Base-by-base conservation (phyloP, 2,888 invertebrate genomes). In the Panzeria rudis region DNA sequence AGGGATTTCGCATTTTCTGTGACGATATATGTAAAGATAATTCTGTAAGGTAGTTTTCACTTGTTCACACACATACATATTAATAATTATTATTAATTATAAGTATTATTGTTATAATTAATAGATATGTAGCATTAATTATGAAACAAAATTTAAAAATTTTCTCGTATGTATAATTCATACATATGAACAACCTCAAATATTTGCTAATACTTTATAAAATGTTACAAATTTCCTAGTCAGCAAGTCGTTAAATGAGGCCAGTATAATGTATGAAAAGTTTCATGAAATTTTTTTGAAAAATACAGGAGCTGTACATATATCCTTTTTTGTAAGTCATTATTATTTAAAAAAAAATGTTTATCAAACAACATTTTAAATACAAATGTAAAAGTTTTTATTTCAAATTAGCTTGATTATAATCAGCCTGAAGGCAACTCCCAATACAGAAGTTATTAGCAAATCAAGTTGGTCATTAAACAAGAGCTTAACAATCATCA, bases 101-200 rank as follows among this genome's bases (percentile, higher is more conserved):
- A 56, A 68, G 23, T 82, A 50, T 64, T 77, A 59, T 77, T 77
- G 56, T 23, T 66, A 61, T 73, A 73, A 80, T 68, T 73, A 81
- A 69, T 75, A 69, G 59, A 52, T 54, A 41, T 69, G 61, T 54
- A 17, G 11, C 5, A 35, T 59, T 59, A 35, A 35, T 35, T 17
- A 59, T 35, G 4, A 32, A 59, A 35, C 29, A 56, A 15, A 56
- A n/a, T 29, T 56, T 15, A 4, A 8, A 29, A 56, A n/a, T 9
- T 50, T 50, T 20, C 17, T 8, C n/a, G 7, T n/a, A n/a, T n/a
- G n/a, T n/a, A n/a, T 15, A 5, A 13, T 44, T n/a, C n/a, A n/a
- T n/a, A n/a, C n/a, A n/a, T n/a, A n/a, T n/a, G n/a, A n/a, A 9
- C 9, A 23, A 2, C 15, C 15, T 54, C 7, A 54, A 29, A 25